These are phyloP conservation scores for Tenthredo notha DNA, from an alignment of 2,888 invertebrate species.

Conservation along the genomic window DNA sequence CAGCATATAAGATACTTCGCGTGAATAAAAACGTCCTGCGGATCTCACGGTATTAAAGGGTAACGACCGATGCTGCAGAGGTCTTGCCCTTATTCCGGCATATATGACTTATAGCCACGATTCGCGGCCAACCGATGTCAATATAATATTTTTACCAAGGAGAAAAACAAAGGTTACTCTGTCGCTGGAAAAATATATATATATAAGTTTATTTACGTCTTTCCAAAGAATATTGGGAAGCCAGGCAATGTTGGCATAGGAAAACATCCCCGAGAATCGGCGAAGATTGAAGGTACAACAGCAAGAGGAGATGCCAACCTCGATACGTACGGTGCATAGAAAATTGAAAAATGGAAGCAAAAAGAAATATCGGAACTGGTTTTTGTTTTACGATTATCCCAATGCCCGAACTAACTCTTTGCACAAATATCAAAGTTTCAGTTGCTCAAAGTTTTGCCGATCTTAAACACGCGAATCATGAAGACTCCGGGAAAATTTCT, in stretches of 20 bases:
- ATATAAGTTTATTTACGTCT: slow-evolving; percentile 15
- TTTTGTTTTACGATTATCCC: neutral
- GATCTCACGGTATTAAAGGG: slow-evolving; percentile 13
- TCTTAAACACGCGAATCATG: slow-evolving; percentile 2
- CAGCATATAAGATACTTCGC: neutral
- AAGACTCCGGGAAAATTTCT: neutral
- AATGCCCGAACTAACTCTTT: neutral
- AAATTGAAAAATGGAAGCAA: neutral
- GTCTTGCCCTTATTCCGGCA: neutral
- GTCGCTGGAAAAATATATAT: slow-evolving; percentile 13
- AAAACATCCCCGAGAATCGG: slow-evolving; percentile 12
- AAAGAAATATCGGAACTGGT: neutral
- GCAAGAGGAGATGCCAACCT: neutral
- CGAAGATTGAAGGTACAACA: neutral
- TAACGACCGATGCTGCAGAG: slow-evolving; percentile 23
- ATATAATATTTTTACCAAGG: slow-evolving; percentile 17
- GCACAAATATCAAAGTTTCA: slow-evolving; percentile 16
- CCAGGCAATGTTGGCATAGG: neutral
- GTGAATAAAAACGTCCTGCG: neutral
- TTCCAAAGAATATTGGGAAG: slow-evolving; percentile 4
- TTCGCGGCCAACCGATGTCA: slow-evolving; percentile 33
- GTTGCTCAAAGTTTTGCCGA: neutral
- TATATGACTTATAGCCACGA: neutral
- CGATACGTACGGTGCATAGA: neutral
- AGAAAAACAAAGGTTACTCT: slow-evolving; percentile 29